Base-by-base conservation (phyloP, 2,113 vertebrate species). In the Rhinopithecus roxellana region DNA sequence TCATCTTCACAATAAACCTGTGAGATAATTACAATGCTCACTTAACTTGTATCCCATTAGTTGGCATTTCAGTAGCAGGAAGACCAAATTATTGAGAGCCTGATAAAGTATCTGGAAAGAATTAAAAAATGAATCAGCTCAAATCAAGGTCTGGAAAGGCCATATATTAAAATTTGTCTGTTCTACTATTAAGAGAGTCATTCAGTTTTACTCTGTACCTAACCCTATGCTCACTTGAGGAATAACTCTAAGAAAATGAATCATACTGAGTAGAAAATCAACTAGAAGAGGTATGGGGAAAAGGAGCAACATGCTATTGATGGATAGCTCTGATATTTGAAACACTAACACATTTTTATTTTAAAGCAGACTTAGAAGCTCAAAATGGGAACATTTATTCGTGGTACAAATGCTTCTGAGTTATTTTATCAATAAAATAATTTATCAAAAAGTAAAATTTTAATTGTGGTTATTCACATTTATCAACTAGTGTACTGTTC, bases 1-100 rank as follows among this genome's bases (percentile, higher is more conserved):
- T 98, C 50, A 95, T 74, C 22, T 75, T 93, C 45, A 80, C 17
- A 91, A 80, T 23, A 64, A 79, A 72, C 3, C 18, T 93, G 32
- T 50, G 52, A 90, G 32, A 67, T 67, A 96, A 95, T 22, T 95
- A 38, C 59, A 81, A 70, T n/a, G 43, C 20, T 85, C 1, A 75
- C 2, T 95, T 57, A 81, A 45, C 38, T 87, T 72, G 77, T 94
- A 55, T 35, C 67, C 7, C 16, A 78, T 70, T 43, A 59, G 80
- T 43, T 81, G 89, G 16, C 9, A 27, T 78, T 3, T 89, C 40
- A 72, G 48, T 50, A 50, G 48, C 48, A 50, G 13, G 48, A 50
- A 50, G 48, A 50, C 48, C 48, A 50, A 50, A n/a, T 77, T 93
- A 55, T 4, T 88, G n/a, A 89, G 1, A 64, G 23, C 16, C 80